Evolutionary conservation across 2,888 invertebrate species (phyloP), one percentile per base, ranked within the genome.

Genomic region (Drosophila barbarae): DNA sequence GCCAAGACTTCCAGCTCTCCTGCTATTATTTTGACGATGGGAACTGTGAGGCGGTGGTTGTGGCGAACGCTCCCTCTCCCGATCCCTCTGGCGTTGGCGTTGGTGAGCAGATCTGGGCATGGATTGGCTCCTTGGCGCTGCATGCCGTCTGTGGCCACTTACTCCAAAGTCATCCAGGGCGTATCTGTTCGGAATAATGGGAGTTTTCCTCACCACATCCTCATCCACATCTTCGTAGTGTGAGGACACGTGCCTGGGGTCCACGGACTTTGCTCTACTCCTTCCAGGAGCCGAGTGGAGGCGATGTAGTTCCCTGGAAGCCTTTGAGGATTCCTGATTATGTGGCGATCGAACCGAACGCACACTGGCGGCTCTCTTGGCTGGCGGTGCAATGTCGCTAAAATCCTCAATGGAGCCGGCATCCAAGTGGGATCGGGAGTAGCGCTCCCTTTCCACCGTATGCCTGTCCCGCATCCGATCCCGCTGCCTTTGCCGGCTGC

Each of bases 111-210:
- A 84, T 28, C 88, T 82, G 2, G 89, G 89, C 88, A 89, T 88
- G 5, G 89, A 89, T 63, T 88, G 88, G 36, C 88, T 87, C 21
- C 88, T 77, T 5, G 84, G 74, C 3, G 80, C 69, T 6, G 78
- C 66, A 10, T 70, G 67, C 8, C 79, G 71, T 3, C 71, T 70
- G 3, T 57, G 70, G 5, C 51, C 63, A 4, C 21, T 34, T 13
- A 54, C 61, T 2, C 39, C 52, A 13, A 85, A 69, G 49, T 90
- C 90, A 51, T 93, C 92, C 51, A 93, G 88, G 0, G 93, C 94
- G 85, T 94, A 95, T 74, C 92, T 92, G 87, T 95, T 95, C 85
- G 92, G 93, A 39, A 94, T 90, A 35, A 94, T 93, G 0, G 94
- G 92, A 1, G 92, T 91, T 67, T 91, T 91, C 35, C 91, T 91